These are phyloP conservation scores for Apodemus speciosus DNA, from an alignment of 2,113 vertebrate species.

Conservation along the genomic window DNA sequence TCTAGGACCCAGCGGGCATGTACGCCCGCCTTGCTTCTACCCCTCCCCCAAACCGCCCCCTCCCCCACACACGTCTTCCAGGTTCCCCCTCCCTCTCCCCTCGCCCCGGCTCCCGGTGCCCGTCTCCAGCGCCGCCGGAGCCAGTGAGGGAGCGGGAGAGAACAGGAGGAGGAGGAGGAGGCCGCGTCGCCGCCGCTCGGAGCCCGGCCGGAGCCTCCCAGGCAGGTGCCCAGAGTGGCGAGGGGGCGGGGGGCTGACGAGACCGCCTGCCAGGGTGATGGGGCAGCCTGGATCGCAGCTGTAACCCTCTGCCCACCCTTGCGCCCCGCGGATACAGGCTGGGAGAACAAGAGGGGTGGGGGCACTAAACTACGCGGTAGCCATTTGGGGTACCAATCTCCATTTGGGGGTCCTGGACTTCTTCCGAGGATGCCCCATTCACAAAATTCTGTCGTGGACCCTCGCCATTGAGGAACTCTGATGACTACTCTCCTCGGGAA, in stretches of 20 bases:
- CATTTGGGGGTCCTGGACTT: constrained; percentile 68
- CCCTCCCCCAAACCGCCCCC: constrained; percentile 72
- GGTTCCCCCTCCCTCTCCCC: constrained; percentile 69
- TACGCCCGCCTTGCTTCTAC: constrained; percentile 52
- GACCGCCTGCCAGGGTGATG: constrained; percentile 25
- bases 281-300: constrained; percentile 45
- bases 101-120: constrained; percentile 75
- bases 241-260: constrained; percentile 69
- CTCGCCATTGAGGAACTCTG: constrained; percentile 66
- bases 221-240: constrained; percentile 76
- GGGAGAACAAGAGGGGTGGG: constrained; percentile 42
- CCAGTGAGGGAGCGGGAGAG: constrained; percentile 72
- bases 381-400: constrained; percentile 68
- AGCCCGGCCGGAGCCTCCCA: constrained; percentile 81
- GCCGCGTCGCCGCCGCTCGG: constrained; percentile 80
- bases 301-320: constrained; percentile 34
- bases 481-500: constrained; percentile 53
- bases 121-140: constrained; percentile 76
- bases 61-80: constrained; percentile 64
- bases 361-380: constrained; percentile 65
- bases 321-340: neutral
- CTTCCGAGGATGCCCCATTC: constrained; percentile 68
- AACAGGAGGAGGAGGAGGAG: constrained; percentile 78
- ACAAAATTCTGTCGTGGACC: constrained; percentile 76
- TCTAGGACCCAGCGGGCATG: constrained; percentile 79